These are phyloP conservation scores for Tinamus guttatus DNA, from an alignment of 2,113 vertebrate species.

Conservation along the genomic window DNA sequence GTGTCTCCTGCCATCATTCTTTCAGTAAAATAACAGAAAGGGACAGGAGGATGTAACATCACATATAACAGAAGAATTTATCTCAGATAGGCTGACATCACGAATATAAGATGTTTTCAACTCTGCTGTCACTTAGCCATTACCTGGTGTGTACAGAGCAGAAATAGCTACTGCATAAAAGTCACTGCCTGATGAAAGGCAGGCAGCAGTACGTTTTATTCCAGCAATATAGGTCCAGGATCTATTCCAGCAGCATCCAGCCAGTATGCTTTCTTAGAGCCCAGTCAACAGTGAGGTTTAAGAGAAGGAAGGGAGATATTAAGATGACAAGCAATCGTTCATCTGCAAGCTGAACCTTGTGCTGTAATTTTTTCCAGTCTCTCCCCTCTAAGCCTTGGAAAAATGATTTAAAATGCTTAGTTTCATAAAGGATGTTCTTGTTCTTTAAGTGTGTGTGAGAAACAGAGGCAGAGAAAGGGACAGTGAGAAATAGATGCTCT, in stretches of 20 bases:
- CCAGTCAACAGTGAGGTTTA: background rate
- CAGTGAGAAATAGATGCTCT: conserved; percentile 67
- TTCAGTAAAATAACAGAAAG: background rate
- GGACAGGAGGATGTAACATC: background rate
- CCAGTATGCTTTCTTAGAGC: background rate
- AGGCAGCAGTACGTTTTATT: background rate
- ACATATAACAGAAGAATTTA: background rate
- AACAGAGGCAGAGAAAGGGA: conserved; percentile 35
- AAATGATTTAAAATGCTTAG: conserved; percentile 62
- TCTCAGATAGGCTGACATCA: background rate
- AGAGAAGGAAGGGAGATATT: conserved; percentile 25
- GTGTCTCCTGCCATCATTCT: background rate
- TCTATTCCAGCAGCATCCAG: background rate
- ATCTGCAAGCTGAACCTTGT: conserved; percentile 39
- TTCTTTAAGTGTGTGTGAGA: conserved; percentile 50
- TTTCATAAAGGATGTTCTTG: conserved; percentile 59
- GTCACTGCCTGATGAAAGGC: background rate
- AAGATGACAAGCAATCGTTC: conserved; percentile 55
- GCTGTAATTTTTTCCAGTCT: conserved; percentile 59
- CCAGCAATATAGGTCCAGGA: background rate
- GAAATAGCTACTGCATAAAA: background rate
- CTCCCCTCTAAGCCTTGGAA: conserved; percentile 46
- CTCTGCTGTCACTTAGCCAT: background rate
- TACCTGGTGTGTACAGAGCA: background rate
- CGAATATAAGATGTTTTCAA: background rate